A percentile compares a stretch with the other conserved stretches of the same genome.
Evolutionary conservation across 1,140 invertebrate genomes (phyloP).

Genomic region (Heliconius hermathena): DNA sequence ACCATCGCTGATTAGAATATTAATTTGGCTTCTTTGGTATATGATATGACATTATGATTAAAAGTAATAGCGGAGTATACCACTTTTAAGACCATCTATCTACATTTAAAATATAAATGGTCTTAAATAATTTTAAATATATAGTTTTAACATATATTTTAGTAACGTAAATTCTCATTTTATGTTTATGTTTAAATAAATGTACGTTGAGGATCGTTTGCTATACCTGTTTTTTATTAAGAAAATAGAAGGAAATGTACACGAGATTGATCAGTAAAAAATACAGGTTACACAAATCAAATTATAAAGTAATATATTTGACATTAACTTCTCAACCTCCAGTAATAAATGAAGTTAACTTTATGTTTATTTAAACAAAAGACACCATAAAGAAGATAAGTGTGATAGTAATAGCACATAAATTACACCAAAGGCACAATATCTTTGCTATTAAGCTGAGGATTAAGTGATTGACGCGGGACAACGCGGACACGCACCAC

Average conservation of each 20-base stretch:
- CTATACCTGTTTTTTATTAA: neutral
- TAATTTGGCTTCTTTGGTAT: conserved; percentile 66
- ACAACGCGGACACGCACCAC: conserved; percentile 35
- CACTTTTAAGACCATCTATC: neutral
- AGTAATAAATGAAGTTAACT: conserved; percentile 8
- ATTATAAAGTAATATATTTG: neutral
- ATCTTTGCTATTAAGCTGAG: conserved; percentile 48
- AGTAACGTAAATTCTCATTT: neutral
- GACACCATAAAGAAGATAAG: conserved; percentile 13
- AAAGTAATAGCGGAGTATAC: neutral
- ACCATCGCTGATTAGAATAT: conserved; percentile 63
- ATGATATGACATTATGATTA: conserved; percentile 14
- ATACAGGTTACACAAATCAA: neutral
- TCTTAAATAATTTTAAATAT: too few relatives aligned
- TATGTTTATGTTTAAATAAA: neutral
- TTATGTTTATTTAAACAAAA: conserved; percentile 24
- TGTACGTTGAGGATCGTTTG: neutral
- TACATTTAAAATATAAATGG: too few relatives aligned
- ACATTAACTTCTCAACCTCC: conserved; percentile 23
- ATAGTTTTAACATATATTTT: too few relatives aligned
- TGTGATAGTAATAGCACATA: conserved; percentile 32
- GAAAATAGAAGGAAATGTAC: neutral
- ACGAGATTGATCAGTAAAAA: neutral
- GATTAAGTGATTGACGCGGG: conserved; percentile 42
- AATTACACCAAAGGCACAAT: conserved; percentile 37